Percentiles rank a stretch among this genome's conserved stretches.
Conservation (phyloP, 2,797 vertebrate genomes). For the Delichon dasypus region DNA sequence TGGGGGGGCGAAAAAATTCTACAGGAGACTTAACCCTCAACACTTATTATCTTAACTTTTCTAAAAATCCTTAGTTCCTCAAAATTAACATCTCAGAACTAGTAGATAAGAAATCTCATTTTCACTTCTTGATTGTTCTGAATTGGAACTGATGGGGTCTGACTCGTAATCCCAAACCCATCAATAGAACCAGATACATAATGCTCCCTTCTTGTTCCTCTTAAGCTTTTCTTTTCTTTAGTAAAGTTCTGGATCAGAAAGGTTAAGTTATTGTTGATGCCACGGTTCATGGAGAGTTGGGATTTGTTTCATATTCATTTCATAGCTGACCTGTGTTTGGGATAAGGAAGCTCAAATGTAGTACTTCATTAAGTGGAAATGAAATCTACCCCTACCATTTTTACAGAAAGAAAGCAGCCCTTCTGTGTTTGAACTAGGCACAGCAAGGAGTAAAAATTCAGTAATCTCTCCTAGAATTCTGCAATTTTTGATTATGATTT, state of each 20-base stretch:
- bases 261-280: background rate
- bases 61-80: too few relatives aligned
- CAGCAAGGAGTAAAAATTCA: background rate
- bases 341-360: background rate
- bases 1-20: too few relatives aligned
- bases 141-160: background rate
- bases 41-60: too few relatives aligned
- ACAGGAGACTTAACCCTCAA: too few relatives aligned
- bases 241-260: background rate
- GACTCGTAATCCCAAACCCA: background rate
- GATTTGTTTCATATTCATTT: background rate
- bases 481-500: background rate
- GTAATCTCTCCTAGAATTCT: background rate
- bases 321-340: background rate
- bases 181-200: background rate
- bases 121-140: background rate
- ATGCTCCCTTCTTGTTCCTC: background rate
- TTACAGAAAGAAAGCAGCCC: background rate
- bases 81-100: too few relatives aligned
- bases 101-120: conserved; percentile 28
- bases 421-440: background rate
- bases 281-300: background rate
- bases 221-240: background rate
- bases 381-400: background rate
- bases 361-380: background rate